These are phyloP conservation scores for Caloenas nicobarica DNA, from an alignment of 2,113 vertebrate genomes.

Conservation along the genomic window DNA sequence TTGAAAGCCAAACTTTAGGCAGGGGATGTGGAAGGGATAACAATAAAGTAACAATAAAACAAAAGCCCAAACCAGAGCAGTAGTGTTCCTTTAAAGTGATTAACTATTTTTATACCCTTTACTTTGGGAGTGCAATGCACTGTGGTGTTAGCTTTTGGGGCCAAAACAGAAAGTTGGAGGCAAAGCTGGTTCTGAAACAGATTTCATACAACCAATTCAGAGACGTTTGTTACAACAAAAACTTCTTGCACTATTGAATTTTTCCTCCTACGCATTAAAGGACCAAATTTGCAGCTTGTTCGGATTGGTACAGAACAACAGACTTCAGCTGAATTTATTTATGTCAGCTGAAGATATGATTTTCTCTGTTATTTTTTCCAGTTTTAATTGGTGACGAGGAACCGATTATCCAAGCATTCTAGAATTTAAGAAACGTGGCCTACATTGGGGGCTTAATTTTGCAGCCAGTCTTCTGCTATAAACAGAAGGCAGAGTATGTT, in stretches of 20 bases:
- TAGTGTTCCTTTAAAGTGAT: conserved; percentile 14
- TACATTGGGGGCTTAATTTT: not conserved
- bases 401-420: not conserved
- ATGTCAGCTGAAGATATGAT: not conserved
- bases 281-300: not conserved
- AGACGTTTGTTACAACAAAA: not conserved
- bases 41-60: not conserved
- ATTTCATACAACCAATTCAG: not conserved
- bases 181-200: not conserved
- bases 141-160: not conserved
- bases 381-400: not conserved
- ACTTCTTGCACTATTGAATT: conserved; percentile 7
- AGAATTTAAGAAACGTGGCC: not conserved
- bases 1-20: not conserved
- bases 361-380: not conserved
- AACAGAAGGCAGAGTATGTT: not conserved
- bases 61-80: not conserved
- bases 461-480: not conserved
- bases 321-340: not conserved
- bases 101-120: conserved; percentile 15
- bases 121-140: not conserved
- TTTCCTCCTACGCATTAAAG: not conserved
- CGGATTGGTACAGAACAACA: not conserved
- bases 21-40: not conserved
- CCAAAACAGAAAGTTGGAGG: not conserved